phyloP scores from a whole-genome alignment of 2,797 vertebrate species.

The Champsocephalus esox region DNA sequence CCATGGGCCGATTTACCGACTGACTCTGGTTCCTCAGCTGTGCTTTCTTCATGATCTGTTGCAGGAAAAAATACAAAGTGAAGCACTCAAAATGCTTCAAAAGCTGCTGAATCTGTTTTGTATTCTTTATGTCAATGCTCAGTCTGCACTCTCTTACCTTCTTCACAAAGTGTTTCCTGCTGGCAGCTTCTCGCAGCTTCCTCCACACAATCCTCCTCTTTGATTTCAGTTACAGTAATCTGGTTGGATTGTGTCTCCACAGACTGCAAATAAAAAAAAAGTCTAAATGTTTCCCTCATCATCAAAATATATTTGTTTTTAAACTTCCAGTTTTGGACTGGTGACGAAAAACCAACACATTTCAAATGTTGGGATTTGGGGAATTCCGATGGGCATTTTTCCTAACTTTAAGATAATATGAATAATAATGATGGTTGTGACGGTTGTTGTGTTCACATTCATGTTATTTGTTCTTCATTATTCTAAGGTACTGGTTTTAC shows the following conservation, averaged over 20 bases:
- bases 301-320: background rate
- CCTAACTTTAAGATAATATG: too few species aligned
- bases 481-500: background rate
- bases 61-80: slow-evolving; percentile 23
- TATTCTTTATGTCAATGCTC: background rate
- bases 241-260: slow-evolving; percentile 18
- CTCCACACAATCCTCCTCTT: slow-evolving; percentile 63
- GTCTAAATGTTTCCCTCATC: background rate
- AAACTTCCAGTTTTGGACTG: background rate
- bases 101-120: background rate
- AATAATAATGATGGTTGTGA: too few species aligned
- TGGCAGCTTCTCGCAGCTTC: slow-evolving; percentile 37
- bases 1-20: slow-evolving; percentile 7
- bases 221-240: slow-evolving; percentile 52
- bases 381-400: background rate
- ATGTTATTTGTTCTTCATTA: background rate
- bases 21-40: slow-evolving; percentile 37
- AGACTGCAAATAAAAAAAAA: slow-evolving; percentile 45
- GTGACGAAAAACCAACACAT: background rate
- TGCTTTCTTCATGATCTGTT: slow-evolving; percentile 44
- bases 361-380: background rate
- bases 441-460: background rate
- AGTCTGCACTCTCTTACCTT: slow-evolving; percentile 48
- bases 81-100: slow-evolving; percentile 12
- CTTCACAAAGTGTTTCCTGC: slow-evolving; percentile 23